Evolutionary conservation across 2,113 vertebrate genomes (phyloP), one percentile per base, ranked within the genome.

Genomic region (Lepidothrix coronata): DNA sequence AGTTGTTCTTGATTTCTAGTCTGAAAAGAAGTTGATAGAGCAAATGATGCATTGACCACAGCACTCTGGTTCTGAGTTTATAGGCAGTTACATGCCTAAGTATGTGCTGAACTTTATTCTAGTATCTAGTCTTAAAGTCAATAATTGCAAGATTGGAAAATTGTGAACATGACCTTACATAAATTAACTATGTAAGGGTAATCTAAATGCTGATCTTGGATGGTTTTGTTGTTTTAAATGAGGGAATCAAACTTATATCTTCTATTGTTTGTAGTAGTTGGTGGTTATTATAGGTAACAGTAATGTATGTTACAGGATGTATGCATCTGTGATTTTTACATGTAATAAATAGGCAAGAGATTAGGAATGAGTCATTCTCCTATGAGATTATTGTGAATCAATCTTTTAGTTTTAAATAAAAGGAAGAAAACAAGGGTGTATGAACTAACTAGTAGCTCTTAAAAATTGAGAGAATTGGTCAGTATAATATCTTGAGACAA

Each of bases 351-450:
- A 73, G 25, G 58, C 79, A 93, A 72, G 75, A 85, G 59, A 78
- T 95, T 93, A 84, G 61, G 61, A 96, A 66, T 96, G 63, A 90
- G 35, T 85, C 71, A 76, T 88, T 94, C 52, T 91, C 27, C 76
- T 89, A 51, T 90, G 79, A 96, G 95, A 94, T 93, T 80, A 80
- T 67, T 85, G 78, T 21, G 27, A 91, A 80, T 78, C 43, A 87
- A 78, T 80, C 46, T n/a, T 93, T 93, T 95, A 35, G 48, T 89
- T 94, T 94, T 86, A 94, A 95, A 88, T 62, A 76, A 87, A 90
- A 95, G 39, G 41, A 72, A 85, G 66, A 88, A 95, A 84, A 55
- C 41, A 88, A 10, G 44, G 54, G 41, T 80, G 55, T 95, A 79
- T 66, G 52, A 91, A 66, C 85, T 91, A 74, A 85, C 62, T 39